phyloP scores from a whole-genome alignment of 2,888 invertebrate genomes.

The Heteropelma amictum region DNA sequence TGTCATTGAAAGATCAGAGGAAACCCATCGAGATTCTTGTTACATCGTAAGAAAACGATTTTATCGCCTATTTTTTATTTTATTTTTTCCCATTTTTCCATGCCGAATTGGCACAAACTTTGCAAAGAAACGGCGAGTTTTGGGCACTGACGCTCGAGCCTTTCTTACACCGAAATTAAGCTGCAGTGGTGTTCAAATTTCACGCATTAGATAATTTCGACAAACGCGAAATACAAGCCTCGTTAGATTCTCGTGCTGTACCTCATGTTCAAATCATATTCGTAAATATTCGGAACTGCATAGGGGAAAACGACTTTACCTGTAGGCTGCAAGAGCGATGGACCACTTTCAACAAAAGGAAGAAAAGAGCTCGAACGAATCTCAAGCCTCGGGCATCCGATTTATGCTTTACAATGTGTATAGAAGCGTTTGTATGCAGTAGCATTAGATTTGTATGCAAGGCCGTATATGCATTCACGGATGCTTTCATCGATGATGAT shows the following conservation, averaged over 20 bases:
- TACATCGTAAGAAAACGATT: too few relatives aligned
- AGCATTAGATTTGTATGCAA: too few relatives aligned
- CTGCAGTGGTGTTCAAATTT: not conserved
- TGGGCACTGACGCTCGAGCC: too few relatives aligned
- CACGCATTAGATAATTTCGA: too few relatives aligned
- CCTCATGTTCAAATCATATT: slow-evolving; percentile 55
- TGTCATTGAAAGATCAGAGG: too few relatives aligned
- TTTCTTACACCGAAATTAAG: not conserved
- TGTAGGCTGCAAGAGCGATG: slow-evolving; percentile 15
- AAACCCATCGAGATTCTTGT: too few relatives aligned
- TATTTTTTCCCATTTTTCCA: too few relatives aligned
- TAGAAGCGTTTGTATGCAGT: not conserved
- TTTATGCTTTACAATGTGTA: not conserved
- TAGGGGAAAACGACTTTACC: slow-evolving; percentile 19
- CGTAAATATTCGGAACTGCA: slow-evolving; percentile 40
- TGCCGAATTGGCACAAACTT: too few relatives aligned
- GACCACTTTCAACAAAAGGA: slow-evolving; percentile 26
- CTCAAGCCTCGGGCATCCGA: not conserved
- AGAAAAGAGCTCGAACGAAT: slow-evolving; percentile 20
- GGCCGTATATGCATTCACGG: too few relatives aligned
- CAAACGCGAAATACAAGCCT: slow-evolving; percentile 40
- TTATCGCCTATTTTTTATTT: too few relatives aligned
- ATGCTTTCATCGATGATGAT: too few relatives aligned
- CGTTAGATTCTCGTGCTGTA: slow-evolving; percentile 4
- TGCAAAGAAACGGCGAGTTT: too few relatives aligned